Conservation (phyloP, 2,888 invertebrate genomes). For the Cheilosia vulpina region DNA sequence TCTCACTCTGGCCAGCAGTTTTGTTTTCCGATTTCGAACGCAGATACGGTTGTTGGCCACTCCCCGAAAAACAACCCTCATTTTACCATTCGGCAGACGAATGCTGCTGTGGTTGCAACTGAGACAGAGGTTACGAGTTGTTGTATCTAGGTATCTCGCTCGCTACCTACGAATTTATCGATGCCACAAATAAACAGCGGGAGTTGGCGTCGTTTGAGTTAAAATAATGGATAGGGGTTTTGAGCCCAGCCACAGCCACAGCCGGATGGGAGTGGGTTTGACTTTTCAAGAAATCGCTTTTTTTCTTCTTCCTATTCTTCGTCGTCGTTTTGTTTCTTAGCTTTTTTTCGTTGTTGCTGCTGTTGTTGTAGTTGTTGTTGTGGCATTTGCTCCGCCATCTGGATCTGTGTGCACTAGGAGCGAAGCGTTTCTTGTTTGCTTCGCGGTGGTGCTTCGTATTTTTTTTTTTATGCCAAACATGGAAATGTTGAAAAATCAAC, state of each 20-base stretch:
- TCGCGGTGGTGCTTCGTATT: slow-evolving; percentile 16
- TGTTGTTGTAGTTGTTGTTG: no score
- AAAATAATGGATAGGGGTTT: slow-evolving; percentile 69
- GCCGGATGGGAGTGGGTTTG: slow-evolving; percentile 74
- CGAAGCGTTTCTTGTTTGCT: slow-evolving; percentile 30
- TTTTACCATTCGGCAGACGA: slow-evolving; percentile 62
- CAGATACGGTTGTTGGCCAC: slow-evolving; percentile 67
- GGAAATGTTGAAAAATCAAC: slow-evolving; percentile 75
- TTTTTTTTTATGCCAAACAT: slow-evolving; percentile 50
- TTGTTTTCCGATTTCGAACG: slow-evolving; percentile 30
- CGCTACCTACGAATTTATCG: slow-evolving; percentile 67
- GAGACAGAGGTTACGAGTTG: slow-evolving; percentile 28
- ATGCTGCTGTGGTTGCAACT: slow-evolving; percentile 29
- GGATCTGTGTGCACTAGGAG: slow-evolving; percentile 63
- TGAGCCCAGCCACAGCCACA: slow-evolving; percentile 71
- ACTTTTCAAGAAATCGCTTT: slow-evolving; percentile 73
- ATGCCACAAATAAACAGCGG: slow-evolving; percentile 75
- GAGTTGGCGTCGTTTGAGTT: slow-evolving; percentile 68
- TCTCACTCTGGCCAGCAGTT: slow-evolving; percentile 52
- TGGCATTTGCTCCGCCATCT: slow-evolving; percentile 48
- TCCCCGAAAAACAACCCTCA: slow-evolving; percentile 70
- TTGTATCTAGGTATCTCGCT: slow-evolving; percentile 56
- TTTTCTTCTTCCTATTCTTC: slow-evolving; percentile 2
- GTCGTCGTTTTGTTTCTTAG: slow-evolving; percentile 58
- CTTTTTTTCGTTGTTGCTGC: slow-evolving; percentile 13